Percentiles rank a stretch among this genome's conserved stretches.
These are phyloP conservation scores for Odontothrips loti DNA, from an alignment of 2,888 invertebrate species.

Conservation along the genomic window DNA sequence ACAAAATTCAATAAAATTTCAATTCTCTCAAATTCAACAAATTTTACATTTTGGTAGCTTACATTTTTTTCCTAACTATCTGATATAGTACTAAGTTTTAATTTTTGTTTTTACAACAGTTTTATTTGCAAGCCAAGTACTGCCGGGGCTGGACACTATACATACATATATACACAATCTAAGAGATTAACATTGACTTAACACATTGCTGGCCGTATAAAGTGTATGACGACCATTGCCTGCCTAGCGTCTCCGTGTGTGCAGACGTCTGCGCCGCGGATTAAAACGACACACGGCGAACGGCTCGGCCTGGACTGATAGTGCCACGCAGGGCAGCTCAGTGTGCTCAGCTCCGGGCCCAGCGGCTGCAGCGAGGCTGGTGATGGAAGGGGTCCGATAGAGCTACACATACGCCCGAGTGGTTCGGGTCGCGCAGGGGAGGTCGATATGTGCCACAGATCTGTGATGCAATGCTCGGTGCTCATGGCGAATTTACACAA, in stretches of 20 bases:
- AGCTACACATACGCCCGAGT: not conserved
- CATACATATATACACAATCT: not conserved
- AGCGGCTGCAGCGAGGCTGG: not conserved
- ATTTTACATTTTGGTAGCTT: not conserved
- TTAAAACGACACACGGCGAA: not conserved
- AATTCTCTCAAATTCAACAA: not conserved
- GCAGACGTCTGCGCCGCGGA: not conserved
- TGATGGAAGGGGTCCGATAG: not conserved
- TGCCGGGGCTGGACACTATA: not conserved
- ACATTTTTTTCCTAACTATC: not conserved
- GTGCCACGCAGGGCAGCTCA: not conserved
- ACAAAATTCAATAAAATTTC: not conserved
- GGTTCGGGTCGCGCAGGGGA: not conserved
- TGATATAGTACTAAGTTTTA: not conserved
- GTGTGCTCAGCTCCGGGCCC: no score
- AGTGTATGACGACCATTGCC: not conserved
- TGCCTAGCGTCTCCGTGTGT: not conserved
- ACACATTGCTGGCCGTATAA: not conserved
- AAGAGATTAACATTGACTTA: not conserved
- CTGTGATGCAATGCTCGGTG: not conserved
- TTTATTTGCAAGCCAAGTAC: not conserved
- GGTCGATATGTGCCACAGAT: not conserved
- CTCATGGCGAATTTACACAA: not conserved
- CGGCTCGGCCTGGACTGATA: not conserved
- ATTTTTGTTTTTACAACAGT: not conserved